Evolutionary conservation across 2,797 vertebrate genomes (phyloP), one percentile per base, ranked within the genome.

Genomic region (Melanotaenia boesemani): DNA sequence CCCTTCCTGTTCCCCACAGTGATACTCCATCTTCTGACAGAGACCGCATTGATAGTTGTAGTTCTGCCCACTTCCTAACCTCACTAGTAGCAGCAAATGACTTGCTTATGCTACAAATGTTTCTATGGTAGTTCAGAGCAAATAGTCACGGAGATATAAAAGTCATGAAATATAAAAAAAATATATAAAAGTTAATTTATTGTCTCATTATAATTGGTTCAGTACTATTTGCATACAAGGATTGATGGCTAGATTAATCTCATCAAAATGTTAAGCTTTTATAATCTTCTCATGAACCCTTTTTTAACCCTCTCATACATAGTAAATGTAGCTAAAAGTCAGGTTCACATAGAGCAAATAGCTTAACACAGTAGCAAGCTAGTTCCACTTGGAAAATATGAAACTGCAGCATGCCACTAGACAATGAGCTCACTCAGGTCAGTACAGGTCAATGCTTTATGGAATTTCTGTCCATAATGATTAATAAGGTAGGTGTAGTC

Each of bases 211-310:
- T 86, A 87, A 84, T 82, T 81, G 72, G 39, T 77, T 79, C 67
- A 69, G 78, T 70, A 26, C 70, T 79, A 72, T 81, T 71, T 80
- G 74, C 76, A 70, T 81, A 79, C 80, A 77, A 71, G 80, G 85
- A 89, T 86, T 88, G 85, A 85, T 85, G 78, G 84, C 74, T 71
- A 87, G 87, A 90, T 91, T 93, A 83, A 90, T 84, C 85, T 92
- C 87, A 89, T 91, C 86, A 87, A 87, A 91, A 92, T 91, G 85
- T 89, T 93, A 91, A 91, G 88, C 89, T 92, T 90, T 88, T 88
- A 89, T 92, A 91, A 92, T 91, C 90, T 91, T 90, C 82, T 81
- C 83, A 74, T 88, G 80, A 77, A 85, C 78, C 84, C 77, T 70
- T 11, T 86, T 88, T 93, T 88, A 92, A 92, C 83, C 76, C 80